phyloP scores from a whole-genome alignment of 2,113 vertebrate genomes.

The Herpetotheres cachinnans region DNA sequence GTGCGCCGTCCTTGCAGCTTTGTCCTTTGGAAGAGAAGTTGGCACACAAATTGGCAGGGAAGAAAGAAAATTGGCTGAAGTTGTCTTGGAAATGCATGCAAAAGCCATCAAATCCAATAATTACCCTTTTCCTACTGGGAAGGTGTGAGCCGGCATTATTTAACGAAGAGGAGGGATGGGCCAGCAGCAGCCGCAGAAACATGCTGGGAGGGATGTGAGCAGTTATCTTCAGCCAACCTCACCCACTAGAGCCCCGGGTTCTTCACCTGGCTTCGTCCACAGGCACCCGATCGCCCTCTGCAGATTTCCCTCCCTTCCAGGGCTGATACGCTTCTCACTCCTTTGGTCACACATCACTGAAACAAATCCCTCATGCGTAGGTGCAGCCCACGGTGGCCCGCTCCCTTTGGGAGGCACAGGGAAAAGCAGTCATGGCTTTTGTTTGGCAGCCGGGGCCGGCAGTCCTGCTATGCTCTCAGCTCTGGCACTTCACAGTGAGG shows the following conservation, averaged over 20 bases:
- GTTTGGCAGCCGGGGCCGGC: background rate
- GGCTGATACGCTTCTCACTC: background rate
- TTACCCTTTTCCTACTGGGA: background rate
- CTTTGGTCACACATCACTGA: background rate
- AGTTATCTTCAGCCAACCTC: background rate
- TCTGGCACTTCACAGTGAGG: background rate
- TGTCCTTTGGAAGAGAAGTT: background rate
- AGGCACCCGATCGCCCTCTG: background rate
- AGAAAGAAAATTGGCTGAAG: background rate
- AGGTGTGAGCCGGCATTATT: background rate
- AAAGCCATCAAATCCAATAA: background rate
- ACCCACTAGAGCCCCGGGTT: fast-evolving
- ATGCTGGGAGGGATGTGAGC: background rate
- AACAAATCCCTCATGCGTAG: background rate
- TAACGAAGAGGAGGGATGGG: background rate
- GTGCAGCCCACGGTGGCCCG: background rate
- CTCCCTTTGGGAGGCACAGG: background rate
- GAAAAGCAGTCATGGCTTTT: background rate
- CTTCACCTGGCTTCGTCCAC: background rate
- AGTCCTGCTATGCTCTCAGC: background rate
- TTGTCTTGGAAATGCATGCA: background rate
- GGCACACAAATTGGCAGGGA: background rate
- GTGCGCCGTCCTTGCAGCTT: background rate
- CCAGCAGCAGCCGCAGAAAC: background rate
- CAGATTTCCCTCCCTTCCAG: background rate